Evolutionary conservation across 2,888 invertebrate species (phyloP).

Genomic region (Carpatolechia fugitivella): DNA sequence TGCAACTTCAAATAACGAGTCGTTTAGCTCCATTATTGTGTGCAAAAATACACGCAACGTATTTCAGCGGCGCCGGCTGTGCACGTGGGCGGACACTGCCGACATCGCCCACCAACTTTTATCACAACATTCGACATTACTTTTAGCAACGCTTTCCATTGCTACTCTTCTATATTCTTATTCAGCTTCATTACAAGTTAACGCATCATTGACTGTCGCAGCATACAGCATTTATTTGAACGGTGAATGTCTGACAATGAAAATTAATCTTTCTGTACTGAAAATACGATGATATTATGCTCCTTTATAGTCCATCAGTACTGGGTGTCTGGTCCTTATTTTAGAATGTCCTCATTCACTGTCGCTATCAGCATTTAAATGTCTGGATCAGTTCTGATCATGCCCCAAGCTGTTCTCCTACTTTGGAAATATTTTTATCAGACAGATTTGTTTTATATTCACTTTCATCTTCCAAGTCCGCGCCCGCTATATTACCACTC

Average conservation of each 20-base stretch:
- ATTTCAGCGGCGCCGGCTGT: constrained; percentile 37
- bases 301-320: constrained; percentile 14
- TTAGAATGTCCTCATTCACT: constrained; percentile 13
- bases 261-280: constrained; percentile 13
- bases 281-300: constrained; percentile 17
- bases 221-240: background rate
- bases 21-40: constrained; percentile 8
- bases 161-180: constrained; percentile 14
- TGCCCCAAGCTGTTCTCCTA: background rate
- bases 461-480: too few species aligned
- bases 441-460: too few species aligned
- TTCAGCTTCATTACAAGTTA: too few species aligned
- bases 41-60: constrained; percentile 33
- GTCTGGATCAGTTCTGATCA: background rate
- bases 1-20: background rate
- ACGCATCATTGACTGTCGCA: background rate
- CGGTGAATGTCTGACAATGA: background rate
- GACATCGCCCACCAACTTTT: constrained; percentile 38
- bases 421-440: background rate
- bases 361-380: background rate
- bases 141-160: constrained; percentile 19
- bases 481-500: too few species aligned
- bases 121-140: background rate
- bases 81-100: constrained; percentile 43
- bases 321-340: constrained; percentile 9